Conservation (phyloP, 1,140 invertebrate genomes). For the Magallana ariakensis region DNA sequence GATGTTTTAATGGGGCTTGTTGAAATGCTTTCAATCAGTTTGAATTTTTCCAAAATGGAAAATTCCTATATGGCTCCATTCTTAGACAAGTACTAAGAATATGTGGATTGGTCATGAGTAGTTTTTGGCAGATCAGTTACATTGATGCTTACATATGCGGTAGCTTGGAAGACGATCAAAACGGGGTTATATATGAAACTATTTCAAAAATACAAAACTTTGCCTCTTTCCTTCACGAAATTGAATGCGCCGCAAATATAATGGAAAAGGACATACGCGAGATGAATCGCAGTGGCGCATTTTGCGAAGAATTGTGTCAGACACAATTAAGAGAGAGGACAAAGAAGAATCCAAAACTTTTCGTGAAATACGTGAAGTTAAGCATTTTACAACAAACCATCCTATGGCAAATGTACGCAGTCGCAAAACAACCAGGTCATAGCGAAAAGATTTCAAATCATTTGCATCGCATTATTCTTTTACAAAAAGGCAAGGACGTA, state of each 20-base stretch:
- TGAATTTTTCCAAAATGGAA: neutral
- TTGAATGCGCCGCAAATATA: neutral
- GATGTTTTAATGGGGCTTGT: neutral
- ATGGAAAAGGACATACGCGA: neutral
- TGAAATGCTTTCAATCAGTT: neutral
- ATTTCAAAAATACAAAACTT: neutral
- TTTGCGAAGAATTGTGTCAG: neutral
- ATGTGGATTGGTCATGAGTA: neutral
- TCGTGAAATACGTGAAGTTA: neutral
- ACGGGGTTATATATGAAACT: neutral
- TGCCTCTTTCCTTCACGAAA: neutral
- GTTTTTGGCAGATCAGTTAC: neutral
- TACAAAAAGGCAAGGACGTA: neutral
- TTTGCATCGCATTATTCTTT: neutral
- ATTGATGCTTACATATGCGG: neutral
- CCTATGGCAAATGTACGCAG: neutral
- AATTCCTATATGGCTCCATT: neutral
- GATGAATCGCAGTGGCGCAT: neutral
- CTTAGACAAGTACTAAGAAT: neutral
- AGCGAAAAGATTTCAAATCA: neutral
- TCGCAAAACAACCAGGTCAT: neutral
- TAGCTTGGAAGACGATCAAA: neutral
- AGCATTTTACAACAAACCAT: neutral
- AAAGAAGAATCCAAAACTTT: neutral
- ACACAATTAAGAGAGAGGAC: neutral